Evolutionary conservation across 2,113 vertebrate species (phyloP).

Genomic region (Eolophus roseicapilla): DNA sequence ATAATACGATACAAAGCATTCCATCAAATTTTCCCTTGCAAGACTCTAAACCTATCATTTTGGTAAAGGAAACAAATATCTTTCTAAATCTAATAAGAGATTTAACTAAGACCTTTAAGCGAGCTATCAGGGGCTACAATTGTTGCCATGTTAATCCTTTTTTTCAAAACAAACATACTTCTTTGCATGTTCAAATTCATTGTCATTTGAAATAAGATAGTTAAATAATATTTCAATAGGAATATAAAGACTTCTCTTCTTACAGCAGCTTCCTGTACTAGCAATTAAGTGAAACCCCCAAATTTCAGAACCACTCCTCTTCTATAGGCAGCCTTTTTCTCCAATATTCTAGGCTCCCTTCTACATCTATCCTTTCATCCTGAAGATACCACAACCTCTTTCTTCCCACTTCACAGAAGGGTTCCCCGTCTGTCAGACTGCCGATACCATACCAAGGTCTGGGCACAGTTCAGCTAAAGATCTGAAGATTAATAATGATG

Average conservation of each 20-base stretch:
- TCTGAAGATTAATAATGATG: background rate
- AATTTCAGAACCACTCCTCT: background rate
- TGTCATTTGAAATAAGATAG: background rate
- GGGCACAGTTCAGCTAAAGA: background rate
- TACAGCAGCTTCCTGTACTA: background rate
- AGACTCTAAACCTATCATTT: conserved; percentile 53
- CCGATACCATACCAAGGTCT: background rate
- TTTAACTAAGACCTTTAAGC: conserved; percentile 16
- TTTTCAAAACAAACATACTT: background rate
- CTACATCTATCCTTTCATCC: background rate
- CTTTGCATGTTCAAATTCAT: background rate
- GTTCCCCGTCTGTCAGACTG: background rate
- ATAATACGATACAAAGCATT: conserved; percentile 42
- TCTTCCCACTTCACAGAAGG: background rate
- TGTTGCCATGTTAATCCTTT: background rate
- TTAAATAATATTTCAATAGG: background rate
- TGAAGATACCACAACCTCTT: background rate
- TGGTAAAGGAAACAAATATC: conserved; percentile 31
- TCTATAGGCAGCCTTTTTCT: background rate
- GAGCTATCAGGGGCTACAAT: background rate
- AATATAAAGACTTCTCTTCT: background rate
- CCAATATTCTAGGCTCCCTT: background rate
- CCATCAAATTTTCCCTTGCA: conserved; percentile 35
- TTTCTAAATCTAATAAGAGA: conserved; percentile 2
- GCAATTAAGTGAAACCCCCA: background rate